Conservation (phyloP, 2,797 vertebrate species). For the Dryobates pubescens region DNA sequence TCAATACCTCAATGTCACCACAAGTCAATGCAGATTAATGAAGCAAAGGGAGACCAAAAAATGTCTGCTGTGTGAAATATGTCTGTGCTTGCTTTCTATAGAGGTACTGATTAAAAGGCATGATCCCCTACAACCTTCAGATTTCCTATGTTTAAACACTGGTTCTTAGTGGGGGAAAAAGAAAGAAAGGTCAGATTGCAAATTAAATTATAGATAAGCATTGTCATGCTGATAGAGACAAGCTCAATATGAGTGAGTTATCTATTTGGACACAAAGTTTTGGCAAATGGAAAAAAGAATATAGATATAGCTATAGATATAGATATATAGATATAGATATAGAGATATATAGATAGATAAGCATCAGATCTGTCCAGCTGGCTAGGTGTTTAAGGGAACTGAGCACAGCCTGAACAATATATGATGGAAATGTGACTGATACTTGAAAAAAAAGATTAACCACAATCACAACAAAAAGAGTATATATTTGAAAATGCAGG, state of each 20-base stretch:
- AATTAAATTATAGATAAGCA: conserved; percentile 86
- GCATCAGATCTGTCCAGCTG: background rate
- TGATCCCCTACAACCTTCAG: conserved; percentile 78
- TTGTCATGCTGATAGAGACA: conserved; percentile 79
- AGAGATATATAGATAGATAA: too few relatives aligned
- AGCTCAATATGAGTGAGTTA: conserved; percentile 87
- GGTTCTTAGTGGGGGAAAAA: conserved; percentile 58
- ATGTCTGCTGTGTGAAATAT: conserved; percentile 1
- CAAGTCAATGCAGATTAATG: conserved; percentile 45
- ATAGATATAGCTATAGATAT: too few relatives aligned
- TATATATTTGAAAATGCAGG: background rate
- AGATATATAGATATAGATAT: too few relatives aligned
- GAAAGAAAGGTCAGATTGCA: conserved; percentile 59
- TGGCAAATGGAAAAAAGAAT: conserved; percentile 36
- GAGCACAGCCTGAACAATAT: background rate
- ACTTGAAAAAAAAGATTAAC: background rate
- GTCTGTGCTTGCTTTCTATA: conserved; percentile 40
- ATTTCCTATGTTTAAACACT: conserved; percentile 77
- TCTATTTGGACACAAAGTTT: conserved; percentile 83
- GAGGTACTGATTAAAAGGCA: conserved; percentile 81
- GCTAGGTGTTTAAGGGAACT: background rate
- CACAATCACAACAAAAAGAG: background rate
- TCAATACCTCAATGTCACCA: conserved; percentile 36
- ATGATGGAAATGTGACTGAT: background rate
- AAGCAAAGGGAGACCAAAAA: conserved; percentile 6